A percentile compares a stretch with the other conserved stretches of the same genome.
phyloP scores from a whole-genome alignment of 30 jellyfish, hydroid and myxozoan species.

The Cassiopea andromeda region DNA sequence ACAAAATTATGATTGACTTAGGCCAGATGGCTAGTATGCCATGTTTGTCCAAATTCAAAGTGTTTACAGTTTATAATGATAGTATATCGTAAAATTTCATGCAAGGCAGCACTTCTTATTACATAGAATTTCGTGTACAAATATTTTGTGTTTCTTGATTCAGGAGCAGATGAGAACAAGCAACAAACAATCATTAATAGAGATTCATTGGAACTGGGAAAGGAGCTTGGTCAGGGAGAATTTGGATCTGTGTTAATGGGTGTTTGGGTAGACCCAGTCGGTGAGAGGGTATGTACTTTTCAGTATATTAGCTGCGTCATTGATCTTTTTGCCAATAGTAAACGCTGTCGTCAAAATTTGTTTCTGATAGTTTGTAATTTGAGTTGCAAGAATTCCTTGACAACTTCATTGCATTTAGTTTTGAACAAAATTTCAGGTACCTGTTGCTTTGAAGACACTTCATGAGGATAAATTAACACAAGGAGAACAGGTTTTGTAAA shows the following conservation, averaged over 20 bases:
- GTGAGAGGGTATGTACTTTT: conserved; percentile 71
- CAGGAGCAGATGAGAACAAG: conserved; percentile 62
- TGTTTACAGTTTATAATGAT: too few relatives aligned
- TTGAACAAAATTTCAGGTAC: conserved; percentile 29
- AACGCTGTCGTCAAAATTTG: background rate
- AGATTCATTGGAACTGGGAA: conserved; percentile 81
- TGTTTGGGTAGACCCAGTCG: conserved; percentile 79
- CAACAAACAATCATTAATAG: conserved; percentile 84
- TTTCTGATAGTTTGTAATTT: background rate
- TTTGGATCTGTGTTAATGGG: conserved; percentile 97
- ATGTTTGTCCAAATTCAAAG: too few relatives aligned
- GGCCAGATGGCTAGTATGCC: too few relatives aligned
- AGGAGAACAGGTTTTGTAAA: conserved; percentile 82
- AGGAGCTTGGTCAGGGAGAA: conserved; percentile 97
- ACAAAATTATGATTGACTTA: too few relatives aligned
- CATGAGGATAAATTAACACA: conserved; percentile 91
- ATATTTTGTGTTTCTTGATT: background rate
- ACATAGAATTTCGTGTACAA: background rate
- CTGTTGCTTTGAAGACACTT: conserved; percentile 90
- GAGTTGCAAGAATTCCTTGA: background rate
- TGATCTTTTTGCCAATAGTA: background rate
- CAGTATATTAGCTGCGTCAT: background rate
- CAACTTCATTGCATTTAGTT: background rate
- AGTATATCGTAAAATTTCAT: too few relatives aligned
- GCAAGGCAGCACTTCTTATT: too few relatives aligned